Evolutionary conservation across 2,113 vertebrate species (phyloP).

Genomic region (Myodes glareolus): DNA sequence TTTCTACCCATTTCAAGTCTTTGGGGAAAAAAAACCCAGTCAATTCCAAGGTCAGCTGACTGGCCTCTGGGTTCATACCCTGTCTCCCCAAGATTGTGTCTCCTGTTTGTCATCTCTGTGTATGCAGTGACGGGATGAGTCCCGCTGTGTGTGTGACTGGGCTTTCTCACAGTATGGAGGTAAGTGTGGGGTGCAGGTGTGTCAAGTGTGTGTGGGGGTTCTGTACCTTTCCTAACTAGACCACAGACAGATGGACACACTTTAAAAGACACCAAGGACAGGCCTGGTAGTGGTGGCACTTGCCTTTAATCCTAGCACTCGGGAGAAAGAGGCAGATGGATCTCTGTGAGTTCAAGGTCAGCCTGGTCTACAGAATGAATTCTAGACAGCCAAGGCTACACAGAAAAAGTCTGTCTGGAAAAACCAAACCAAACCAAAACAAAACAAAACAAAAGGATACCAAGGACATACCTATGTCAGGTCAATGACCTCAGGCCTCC

Average conservation of each 20-base stretch:
- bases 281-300: too few species aligned
- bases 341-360: too few species aligned
- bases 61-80: not conserved
- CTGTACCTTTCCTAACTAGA: not conserved
- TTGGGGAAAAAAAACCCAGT: not conserved
- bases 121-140: too few species aligned
- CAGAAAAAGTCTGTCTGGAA: too few species aligned
- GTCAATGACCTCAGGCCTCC: not conserved
- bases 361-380: too few species aligned
- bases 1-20: not conserved
- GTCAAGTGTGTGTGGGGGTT: not conserved
- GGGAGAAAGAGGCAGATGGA: too few species aligned
- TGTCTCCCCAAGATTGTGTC: too few species aligned
- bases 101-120: not conserved
- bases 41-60: not conserved
- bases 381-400: too few species aligned
- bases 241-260: not conserved
- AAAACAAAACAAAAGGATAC: not conserved
- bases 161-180: too few species aligned
- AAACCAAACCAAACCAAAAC: too few species aligned
- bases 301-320: too few species aligned
- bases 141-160: not conserved
- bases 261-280: not conserved
- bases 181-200: not conserved
- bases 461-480: not conserved